These are phyloP conservation scores for Axis porcinus DNA, from an alignment of 2,113 vertebrate species.

Conservation along the genomic window DNA sequence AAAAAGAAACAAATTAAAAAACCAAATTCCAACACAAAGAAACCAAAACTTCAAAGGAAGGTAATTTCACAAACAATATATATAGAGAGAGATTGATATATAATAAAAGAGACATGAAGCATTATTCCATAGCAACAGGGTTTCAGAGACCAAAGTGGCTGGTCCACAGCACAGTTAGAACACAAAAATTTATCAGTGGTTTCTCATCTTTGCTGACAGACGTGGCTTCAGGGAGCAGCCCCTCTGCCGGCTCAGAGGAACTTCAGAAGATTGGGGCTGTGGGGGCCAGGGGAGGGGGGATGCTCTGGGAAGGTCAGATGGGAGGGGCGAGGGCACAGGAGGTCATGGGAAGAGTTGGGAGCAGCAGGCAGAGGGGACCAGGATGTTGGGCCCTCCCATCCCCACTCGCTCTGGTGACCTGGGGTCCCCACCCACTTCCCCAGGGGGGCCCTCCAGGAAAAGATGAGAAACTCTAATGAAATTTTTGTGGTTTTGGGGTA, in stretches of 20 bases:
- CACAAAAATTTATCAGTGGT: slow-evolving; percentile 99
- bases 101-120: slow-evolving; percentile 92
- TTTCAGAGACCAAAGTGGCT: slow-evolving; percentile 96
- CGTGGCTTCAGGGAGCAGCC: slow-evolving; percentile 41
- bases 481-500: slow-evolving; percentile 99
- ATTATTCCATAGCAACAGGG: slow-evolving; percentile 98
- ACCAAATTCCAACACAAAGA: slow-evolving; percentile 70
- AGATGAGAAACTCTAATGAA: slow-evolving; percentile 99
- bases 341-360: accelerated
- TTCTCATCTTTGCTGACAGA: slow-evolving; percentile 96
- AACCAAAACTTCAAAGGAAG: slow-evolving; percentile 87
- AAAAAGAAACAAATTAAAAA: slow-evolving; percentile 75
- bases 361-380: not conserved
- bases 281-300: accelerated
- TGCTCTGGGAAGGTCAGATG: not conserved
- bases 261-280: not conserved
- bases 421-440: not conserved
- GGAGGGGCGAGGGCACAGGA: not conserved
- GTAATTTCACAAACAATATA: slow-evolving; percentile 98
- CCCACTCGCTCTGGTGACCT: not conserved
- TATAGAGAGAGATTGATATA: slow-evolving; percentile 72
- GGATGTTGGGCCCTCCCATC: not conserved
- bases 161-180: slow-evolving; percentile 98
- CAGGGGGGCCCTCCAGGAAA: slow-evolving; percentile 74
- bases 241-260: not conserved